A percentile compares a stretch with the other conserved stretches of the same genome.
Conservation (phyloP, 2,888 invertebrate genomes). For the Chromoteleia sp. region DNA sequence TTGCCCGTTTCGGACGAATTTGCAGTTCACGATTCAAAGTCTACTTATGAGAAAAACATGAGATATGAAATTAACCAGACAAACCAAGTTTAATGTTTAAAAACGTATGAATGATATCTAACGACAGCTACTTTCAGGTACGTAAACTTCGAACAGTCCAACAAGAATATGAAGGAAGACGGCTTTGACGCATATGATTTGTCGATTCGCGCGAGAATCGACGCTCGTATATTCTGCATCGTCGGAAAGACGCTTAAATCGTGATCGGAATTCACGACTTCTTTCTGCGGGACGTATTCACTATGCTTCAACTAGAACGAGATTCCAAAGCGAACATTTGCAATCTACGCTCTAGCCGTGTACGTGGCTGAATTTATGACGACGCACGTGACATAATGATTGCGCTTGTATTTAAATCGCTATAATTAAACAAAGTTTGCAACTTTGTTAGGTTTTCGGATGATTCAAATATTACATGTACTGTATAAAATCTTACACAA, state of each 20-base stretch:
- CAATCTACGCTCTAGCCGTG: constrained; percentile 49
- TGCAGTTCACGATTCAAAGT: no score
- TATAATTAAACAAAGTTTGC: constrained; percentile 4
- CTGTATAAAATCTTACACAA: no score
- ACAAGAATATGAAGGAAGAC: constrained; percentile 68
- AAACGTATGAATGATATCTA: constrained; percentile 48
- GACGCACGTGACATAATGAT: constrained; percentile 59
- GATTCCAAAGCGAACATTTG: constrained; percentile 64
- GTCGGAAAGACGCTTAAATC: constrained; percentile 75
- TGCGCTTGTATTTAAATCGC: constrained; percentile 34
- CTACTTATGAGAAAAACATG: not conserved
- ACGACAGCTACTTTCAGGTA: constrained; percentile 46
- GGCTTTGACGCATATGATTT: constrained; percentile 74
- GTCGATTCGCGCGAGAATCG: constrained; percentile 70
- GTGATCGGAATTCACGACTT: constrained; percentile 76
- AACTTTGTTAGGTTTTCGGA: no score
- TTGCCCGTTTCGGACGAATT: no score
- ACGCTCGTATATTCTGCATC: constrained; percentile 71
- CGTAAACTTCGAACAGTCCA: constrained; percentile 69
- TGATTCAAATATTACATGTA: no score
- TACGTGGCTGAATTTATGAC: constrained; percentile 70
- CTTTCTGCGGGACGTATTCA: constrained; percentile 66
- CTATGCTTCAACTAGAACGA: constrained; percentile 62
- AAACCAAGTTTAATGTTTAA: constrained; percentile 27
- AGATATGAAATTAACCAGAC: not conserved